These are phyloP conservation scores for Zaprionus taronus DNA, from an alignment of 1,140 invertebrate species.

Conservation along the genomic window DNA sequence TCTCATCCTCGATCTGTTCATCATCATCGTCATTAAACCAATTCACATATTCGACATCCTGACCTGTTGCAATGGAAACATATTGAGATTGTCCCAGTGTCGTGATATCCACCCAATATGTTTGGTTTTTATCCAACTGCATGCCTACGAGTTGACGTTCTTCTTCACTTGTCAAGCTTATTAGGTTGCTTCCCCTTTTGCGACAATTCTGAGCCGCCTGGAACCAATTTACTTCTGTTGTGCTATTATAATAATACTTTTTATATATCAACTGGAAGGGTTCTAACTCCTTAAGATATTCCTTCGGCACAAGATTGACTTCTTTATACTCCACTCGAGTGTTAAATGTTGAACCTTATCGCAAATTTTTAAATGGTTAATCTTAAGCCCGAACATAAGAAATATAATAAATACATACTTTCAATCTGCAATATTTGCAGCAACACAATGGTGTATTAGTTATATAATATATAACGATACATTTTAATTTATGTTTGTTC, in stretches of 20 bases:
- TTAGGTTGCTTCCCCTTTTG: conserved; percentile 13
- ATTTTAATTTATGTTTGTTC: not conserved
- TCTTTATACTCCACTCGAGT: conserved; percentile 30
- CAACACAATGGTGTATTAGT: not conserved
- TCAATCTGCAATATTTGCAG: conserved; percentile 13
- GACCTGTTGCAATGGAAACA: conserved; percentile 32
- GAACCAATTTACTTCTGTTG: conserved; percentile 23
- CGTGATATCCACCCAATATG: conserved; percentile 36
- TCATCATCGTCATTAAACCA: conserved; percentile 1
- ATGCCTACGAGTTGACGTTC: conserved; percentile 9
- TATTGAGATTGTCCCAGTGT: conserved; percentile 30
- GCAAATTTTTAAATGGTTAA: not conserved
- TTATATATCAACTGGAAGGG: conserved; percentile 18
- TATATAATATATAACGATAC: conserved; percentile 13
- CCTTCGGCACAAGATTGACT: conserved; percentile 6
- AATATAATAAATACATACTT: conserved; percentile 10
- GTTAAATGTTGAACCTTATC: conserved; percentile 12
- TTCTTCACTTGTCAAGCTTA: conserved; percentile 5
- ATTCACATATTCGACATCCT: not conserved
- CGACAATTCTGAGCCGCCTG: conserved; percentile 42
- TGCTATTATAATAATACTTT: conserved; percentile 31
- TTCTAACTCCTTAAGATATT: not conserved
- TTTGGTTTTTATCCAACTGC: conserved; percentile 3
- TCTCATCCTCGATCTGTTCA: not conserved
- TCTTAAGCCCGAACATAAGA: not conserved